Base-by-base conservation (phyloP, 2,113 vertebrate genomes). In the Elgaria multicarinata region DNA sequence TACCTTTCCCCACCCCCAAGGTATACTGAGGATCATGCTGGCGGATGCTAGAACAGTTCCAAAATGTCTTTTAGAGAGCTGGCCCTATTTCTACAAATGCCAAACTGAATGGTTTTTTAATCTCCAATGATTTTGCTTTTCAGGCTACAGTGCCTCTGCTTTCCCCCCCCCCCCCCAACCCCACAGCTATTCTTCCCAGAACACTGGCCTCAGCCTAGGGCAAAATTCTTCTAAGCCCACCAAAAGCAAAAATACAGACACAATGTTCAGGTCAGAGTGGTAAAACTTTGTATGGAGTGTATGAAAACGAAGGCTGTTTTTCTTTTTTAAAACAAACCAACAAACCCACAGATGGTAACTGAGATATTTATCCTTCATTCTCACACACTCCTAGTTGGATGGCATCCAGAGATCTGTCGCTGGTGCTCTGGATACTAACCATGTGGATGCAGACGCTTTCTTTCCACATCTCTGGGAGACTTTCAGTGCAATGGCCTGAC, bases 121-220 rank as follows among this genome's bases (percentile, higher is more conserved):
- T 50, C 82, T 92, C 74, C 86, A 86, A 81, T 71, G 22, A 62
- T 2, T 1, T 26, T 50, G 69, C 87, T 87, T 79, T 94, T 69
- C 76, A 62, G 69, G 74, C 28, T 50, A 18, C 50, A 6, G 16
- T 33, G 26, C 31, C 31, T 58, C 78, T n/a, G 53, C 50, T 80
- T 80, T 55, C 58, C 94, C n/a, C n/a, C n/a, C n/a, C n/a, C 90
- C 84, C 93, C 94, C 90, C 44, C 26, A 90, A 36, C 88, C 62
- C 86, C 86, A 64, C 64, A 83, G 78, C 64, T 36, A 88, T 91
- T 89, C 12, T 93, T 72, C 89, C 80, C 2, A 87, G 77, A 76
- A 82, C 86, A 91, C 87, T 42, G 64, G n/a, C 75, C 39, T 91
- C 42, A 50, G 50, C 85, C 85, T 92, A 86, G 83, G 87, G 66